phyloP scores from a whole-genome alignment of 1,140 invertebrate genomes.

The Philaenus spumarius region DNA sequence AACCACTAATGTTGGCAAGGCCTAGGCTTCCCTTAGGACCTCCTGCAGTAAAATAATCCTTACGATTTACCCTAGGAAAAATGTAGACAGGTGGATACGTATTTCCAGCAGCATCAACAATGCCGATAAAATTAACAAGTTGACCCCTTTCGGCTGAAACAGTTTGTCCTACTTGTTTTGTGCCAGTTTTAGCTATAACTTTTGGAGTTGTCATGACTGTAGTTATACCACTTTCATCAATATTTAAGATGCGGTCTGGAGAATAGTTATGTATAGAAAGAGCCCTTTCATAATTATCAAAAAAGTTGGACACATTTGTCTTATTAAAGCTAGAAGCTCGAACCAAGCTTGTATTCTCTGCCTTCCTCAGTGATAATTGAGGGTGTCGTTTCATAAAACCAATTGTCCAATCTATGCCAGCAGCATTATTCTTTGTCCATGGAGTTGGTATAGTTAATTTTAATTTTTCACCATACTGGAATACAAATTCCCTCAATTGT shows the following conservation, averaged over 20 bases:
- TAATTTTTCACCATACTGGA: neutral
- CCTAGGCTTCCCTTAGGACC: conserved; percentile 28
- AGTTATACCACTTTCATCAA: conserved; percentile 41
- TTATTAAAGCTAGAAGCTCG: conserved; percentile 1
- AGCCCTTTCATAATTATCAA: conserved; percentile 8
- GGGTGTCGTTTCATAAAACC: neutral
- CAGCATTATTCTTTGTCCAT: neutral
- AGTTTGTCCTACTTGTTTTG: conserved; percentile 37
- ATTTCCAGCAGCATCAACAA: conserved; percentile 34
- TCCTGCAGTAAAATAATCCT: conserved; percentile 32
- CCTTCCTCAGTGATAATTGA: neutral
- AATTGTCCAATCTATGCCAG: too few relatives aligned
- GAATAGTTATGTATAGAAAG: conserved; percentile 35
- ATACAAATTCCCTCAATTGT: neutral
- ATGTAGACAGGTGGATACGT: conserved; percentile 36
- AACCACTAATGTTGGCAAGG: conserved; percentile 17
- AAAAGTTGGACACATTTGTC: conserved; percentile 3
- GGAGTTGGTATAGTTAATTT: neutral
- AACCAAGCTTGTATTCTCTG: neutral
- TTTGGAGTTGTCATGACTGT: conserved; percentile 40
- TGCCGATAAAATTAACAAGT: conserved; percentile 34
- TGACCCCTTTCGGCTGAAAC: conserved; percentile 38
- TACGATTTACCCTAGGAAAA: conserved; percentile 34
- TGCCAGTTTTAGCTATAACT: conserved; percentile 38
- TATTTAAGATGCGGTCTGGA: conserved; percentile 37